Base-by-base conservation (phyloP, 2,113 vertebrate genomes). In the Corynorhinus townsendii region DNA sequence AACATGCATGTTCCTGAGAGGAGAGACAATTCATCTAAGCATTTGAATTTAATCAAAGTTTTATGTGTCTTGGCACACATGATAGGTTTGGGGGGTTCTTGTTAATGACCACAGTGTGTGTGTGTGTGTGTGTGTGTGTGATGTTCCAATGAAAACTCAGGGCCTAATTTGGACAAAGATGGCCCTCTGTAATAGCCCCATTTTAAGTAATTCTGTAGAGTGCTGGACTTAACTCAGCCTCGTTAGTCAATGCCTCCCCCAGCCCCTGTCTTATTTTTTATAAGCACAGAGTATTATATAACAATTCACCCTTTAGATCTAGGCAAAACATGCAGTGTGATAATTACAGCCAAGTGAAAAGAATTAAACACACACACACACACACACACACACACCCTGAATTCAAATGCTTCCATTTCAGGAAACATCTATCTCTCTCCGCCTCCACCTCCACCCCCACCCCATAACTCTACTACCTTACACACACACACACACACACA, bases 241-340 rank as follows among this genome's bases (percentile, higher is more conserved):
- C 68, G n/a, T 86, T 88, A 89, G 16, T 88, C 89, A 95, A 11
- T 90, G 82, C 56, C 30, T 43, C 14, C 20, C 38, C 54, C 17
- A 4, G 8, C 9, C 26, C 49, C 20, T 38, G 26, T 30, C 30
- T 71, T 88, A 10, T 35, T 91, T 81, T 89, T 62, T 38, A 62
- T 76, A 75, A 89, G 64, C 73, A 77, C 28, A 56, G 45, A 89
- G 11, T 76, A 92, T 97, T 96, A 97, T 62, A 35, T 95, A 97
- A 97, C 76, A 52, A 24, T 64, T 69, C 54, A 8, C 0, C 73
- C 95, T 96, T 68, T 54, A 91, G 84, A 26, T 86, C 59, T 10
- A 72, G 19, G 35, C 66, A 95, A 75, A 97, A 97, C 95, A 91
- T n/a, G 19, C 9, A 40, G 88, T 94, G 69, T 93, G 96, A 71